phyloP scores from a whole-genome alignment of 2,797 vertebrate genomes.

The Cyprinella venusta region DNA sequence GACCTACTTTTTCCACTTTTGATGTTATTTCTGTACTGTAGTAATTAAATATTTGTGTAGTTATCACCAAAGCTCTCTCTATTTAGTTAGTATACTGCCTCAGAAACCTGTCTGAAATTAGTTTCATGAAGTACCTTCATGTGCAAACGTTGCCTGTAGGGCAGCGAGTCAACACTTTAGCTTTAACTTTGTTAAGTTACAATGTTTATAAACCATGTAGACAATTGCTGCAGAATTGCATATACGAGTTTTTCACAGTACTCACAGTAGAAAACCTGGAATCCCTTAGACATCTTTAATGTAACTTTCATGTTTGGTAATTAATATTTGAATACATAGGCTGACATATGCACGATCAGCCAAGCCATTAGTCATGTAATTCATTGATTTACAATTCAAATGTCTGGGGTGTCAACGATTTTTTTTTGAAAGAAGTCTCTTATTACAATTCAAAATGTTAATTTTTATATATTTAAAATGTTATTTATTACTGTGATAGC shows the following conservation, averaged over 20 bases:
- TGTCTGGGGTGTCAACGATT: too few species aligned
- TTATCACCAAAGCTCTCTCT: too few species aligned
- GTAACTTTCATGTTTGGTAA: too few species aligned
- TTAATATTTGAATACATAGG: slow-evolving; percentile 4
- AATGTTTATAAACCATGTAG: not conserved
- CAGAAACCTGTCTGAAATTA: not conserved
- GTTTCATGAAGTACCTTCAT: not conserved
- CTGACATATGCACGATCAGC: too few species aligned
- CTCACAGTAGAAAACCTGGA: not conserved
- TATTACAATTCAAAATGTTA: too few species aligned
- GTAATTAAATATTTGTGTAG: not conserved
- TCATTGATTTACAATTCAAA: not conserved
- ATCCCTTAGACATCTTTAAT: not conserved
- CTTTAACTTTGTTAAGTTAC: not conserved
- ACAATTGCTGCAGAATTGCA: not conserved
- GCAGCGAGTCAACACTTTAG: not conserved
- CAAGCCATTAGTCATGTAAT: not conserved
- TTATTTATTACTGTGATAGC: not conserved
- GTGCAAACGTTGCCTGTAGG: not conserved
- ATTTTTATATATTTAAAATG: too few species aligned
- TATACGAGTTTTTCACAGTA: not conserved
- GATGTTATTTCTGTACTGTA: not conserved
- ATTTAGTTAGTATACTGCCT: not conserved
- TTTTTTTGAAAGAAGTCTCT: not conserved
- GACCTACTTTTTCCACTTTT: not conserved